Evolutionary conservation across 2,113 vertebrate species (phyloP), one percentile per base, ranked within the genome.

Genomic region (Ammospiza nelsoni): DNA sequence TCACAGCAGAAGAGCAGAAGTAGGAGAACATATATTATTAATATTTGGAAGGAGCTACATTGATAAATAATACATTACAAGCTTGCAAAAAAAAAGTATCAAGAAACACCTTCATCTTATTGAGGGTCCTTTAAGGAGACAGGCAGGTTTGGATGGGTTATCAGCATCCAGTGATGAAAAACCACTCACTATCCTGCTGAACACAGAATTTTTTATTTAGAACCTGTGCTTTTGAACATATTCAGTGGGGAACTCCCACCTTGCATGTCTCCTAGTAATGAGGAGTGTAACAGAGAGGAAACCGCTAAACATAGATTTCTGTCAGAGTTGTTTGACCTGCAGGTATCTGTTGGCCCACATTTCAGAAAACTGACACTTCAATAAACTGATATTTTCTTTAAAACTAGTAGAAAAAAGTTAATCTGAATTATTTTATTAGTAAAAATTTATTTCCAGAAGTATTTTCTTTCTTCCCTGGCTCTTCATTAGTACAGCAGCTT

Each of bases 41-140:
- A 94, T 92, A 74, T 27, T 80, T 86, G 27, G 35, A 93, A 87
- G 82, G 59, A 86, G 39, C 51, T 92, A 55, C 16, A 25, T 15
- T 83, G 75, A 71, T 96, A 84, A 96, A 94, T 95, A 95, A 96
- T 93, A 87, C 68, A 97, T 97, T 81, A 94, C 13, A 96, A 77
- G 17, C 65, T 78, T 90, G 43, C 27, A 57, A 10, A 84, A 82
- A 91, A 92, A 91, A 21, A 2, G 5, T 33, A 51, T 69, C 58
- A n/a, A 0, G 0, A 61, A 93, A 75, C 58, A 87, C 86, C 80
- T 95, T 95, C 66, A 81, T 95, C 89, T 91, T 69, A 37, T 39
- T 2, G 2, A 87, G 75, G 74, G 59, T 89, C 78, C 55, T 91
- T 92, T 82, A 92, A 89, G 87, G 39, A 92, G 39, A 37, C 21